Evolutionary conservation across 2,113 vertebrate genomes (phyloP), one percentile per base, ranked within the genome.

Genomic region (Chascanopsetta lugubris): DNA sequence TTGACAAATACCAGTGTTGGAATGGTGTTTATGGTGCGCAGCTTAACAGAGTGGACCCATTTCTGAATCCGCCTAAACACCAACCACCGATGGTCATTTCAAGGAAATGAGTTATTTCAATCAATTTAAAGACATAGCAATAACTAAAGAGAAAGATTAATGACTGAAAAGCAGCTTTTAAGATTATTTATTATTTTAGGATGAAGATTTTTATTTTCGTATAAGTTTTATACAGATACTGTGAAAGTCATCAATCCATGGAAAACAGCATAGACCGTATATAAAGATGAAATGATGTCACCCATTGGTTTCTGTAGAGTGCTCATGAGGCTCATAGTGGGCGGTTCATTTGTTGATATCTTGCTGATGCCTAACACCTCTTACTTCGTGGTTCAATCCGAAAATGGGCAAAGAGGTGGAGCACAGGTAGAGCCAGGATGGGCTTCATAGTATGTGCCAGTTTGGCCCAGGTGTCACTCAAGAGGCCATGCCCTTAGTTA

Each of bases 61-160:
- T 69, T 69, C 38, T 65, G 32, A 60, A 54, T 57, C 42, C 24
- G 53, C 49, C 77, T 34, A 77, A 83, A 82, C 20, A 69, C 15
- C 72, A 64, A 46, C 27, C 13, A 3, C 24, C 10, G 9, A 69
- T 42, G 43, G 50, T 71, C 50, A 59, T 13, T 12, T 58, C 8
- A 34, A 29, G 34, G 27, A 64, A 50, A 34, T 18, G 0, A 46
- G 47, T 48, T 67, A 57, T 72, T 69, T 72, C 30, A 36, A 29
- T 73, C 34, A 10, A 49, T 62, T 27, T 21, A 42, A 73, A 73
- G n/a, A n/a, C n/a, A 62, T 57, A 66, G 30, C 25, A 66, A 25
- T 24, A 57, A 18, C 48, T 47, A 6, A 8, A 3, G 4, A 2
- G 46, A 48, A n/a, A 32, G n/a, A 51, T 47, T 2, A 53, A 20